Conservation (phyloP, 2,797 vertebrate genomes). For the Hemibagrus guttatus region DNA sequence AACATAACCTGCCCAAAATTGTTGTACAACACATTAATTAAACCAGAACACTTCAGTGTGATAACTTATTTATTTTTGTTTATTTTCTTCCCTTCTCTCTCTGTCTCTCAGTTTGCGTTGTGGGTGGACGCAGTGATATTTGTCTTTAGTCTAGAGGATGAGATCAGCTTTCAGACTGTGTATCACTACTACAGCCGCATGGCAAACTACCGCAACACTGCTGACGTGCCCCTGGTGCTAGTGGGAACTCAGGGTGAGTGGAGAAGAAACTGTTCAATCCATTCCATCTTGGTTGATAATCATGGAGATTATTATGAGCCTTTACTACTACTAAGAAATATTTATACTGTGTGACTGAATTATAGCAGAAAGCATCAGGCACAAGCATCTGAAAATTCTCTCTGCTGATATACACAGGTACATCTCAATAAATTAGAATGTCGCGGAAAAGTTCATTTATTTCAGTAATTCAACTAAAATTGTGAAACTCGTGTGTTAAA, state of each 20-base stretch:
- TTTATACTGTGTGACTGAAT: neutral
- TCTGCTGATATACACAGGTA: too few species aligned
- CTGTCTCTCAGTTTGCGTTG: constrained; percentile 83
- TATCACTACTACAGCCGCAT: constrained; percentile 97
- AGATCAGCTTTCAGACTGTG: constrained; percentile 96
- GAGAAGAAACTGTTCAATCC: neutral
- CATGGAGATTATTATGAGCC: neutral
- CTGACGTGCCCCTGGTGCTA: constrained; percentile 90
- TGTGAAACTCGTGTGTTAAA: too few species aligned
- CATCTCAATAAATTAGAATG: too few species aligned
- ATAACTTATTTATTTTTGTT: neutral
- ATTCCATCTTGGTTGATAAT: neutral
- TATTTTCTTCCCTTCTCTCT: neutral
- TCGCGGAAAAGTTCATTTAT: too few species aligned
- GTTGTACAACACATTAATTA: neutral
- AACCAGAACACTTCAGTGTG: neutral
- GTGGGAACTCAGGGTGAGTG: constrained; percentile 94
- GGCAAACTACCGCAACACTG: constrained; percentile 88
- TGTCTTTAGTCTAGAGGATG: constrained; percentile 97
- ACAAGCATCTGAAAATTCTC: neutral
- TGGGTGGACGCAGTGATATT: constrained; percentile 98
- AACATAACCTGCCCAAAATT: neutral
- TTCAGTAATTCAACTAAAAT: too few species aligned
- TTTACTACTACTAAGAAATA: neutral
- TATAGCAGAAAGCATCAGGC: too few species aligned